Percentiles rank a stretch among this genome's conserved stretches.
These are phyloP conservation scores for Drosophila grimshawi DNA, from an alignment of 1,140 invertebrate species.

Conservation along the genomic window DNA sequence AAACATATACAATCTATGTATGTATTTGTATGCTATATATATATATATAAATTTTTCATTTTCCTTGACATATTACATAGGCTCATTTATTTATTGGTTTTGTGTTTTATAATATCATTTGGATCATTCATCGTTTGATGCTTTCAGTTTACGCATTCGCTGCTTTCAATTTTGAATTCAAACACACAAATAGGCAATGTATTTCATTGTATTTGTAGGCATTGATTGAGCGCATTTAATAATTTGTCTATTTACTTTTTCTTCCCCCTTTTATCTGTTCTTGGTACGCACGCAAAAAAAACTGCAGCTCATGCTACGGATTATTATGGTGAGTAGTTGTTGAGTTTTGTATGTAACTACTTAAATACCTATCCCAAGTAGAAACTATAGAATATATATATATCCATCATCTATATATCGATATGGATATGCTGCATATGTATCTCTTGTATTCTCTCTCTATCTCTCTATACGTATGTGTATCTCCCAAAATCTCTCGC, in stretches of 20 bases:
- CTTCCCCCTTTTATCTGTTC: constrained; percentile 72
- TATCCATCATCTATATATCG: constrained; percentile 22
- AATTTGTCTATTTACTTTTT: constrained; percentile 81
- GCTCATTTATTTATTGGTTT: background rate
- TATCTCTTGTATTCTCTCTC: background rate
- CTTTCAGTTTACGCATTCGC: background rate
- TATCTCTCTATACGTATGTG: constrained; percentile 7
- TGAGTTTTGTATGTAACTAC: constrained; percentile 80
- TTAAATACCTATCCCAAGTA: constrained; percentile 20
- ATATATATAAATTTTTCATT: background rate
- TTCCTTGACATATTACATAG: background rate
- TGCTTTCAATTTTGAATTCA: background rate
- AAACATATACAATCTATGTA: constrained; percentile 1
- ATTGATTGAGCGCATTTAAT: constrained; percentile 71
- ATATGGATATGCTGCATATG: background rate
- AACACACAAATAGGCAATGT: constrained; percentile 6
- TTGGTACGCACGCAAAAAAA: constrained; percentile 81
- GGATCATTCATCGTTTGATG: background rate
- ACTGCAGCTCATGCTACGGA: constrained; percentile 96
- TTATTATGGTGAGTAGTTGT: constrained; percentile 98
- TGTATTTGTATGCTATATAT: constrained; percentile 8
- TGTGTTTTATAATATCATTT: background rate
- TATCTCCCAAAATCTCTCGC: constrained; percentile 1
- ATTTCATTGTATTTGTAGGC: constrained; percentile 7
- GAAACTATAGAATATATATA: constrained; percentile 26